Percentiles rank a stretch among this genome's conserved stretches.
These are phyloP conservation scores for Yponomeuta malinellus DNA, from an alignment of 2,888 invertebrate species.

Conservation along the genomic window DNA sequence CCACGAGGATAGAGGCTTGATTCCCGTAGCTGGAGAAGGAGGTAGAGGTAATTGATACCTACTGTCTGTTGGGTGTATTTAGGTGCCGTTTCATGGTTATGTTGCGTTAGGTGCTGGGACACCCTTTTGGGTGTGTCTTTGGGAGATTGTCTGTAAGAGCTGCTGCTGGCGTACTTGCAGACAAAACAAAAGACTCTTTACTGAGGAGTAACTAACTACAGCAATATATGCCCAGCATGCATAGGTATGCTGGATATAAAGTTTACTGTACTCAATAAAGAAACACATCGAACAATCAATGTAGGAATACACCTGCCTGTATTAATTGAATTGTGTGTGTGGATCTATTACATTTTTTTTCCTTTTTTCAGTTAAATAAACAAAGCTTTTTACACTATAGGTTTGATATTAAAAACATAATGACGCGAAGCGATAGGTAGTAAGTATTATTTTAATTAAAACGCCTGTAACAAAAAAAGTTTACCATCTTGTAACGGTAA, in stretches of 20 bases:
- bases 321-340: too few relatives aligned
- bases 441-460: background rate
- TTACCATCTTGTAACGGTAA: background rate
- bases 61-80: background rate
- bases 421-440: background rate
- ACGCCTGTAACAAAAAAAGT: background rate
- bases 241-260: too few relatives aligned
- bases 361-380: background rate
- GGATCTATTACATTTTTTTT: too few relatives aligned
- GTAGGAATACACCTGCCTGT: too few relatives aligned
- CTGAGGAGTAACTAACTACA: too few relatives aligned
- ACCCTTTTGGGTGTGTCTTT: background rate
- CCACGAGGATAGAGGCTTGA: constrained; percentile 25
- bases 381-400: background rate
- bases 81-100: background rate
- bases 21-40: background rate
- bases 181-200: too few relatives aligned
- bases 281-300: too few relatives aligned
- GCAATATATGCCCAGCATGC: too few relatives aligned
- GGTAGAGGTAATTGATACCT: constrained; percentile 11
- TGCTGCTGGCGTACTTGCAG: too few relatives aligned
- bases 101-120: background rate
- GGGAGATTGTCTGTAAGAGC: background rate
- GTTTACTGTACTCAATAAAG: too few relatives aligned
- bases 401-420: background rate